Evolutionary conservation across 2,888 invertebrate genomes (phyloP).

Genomic region (Lampropteryx suffumata): DNA sequence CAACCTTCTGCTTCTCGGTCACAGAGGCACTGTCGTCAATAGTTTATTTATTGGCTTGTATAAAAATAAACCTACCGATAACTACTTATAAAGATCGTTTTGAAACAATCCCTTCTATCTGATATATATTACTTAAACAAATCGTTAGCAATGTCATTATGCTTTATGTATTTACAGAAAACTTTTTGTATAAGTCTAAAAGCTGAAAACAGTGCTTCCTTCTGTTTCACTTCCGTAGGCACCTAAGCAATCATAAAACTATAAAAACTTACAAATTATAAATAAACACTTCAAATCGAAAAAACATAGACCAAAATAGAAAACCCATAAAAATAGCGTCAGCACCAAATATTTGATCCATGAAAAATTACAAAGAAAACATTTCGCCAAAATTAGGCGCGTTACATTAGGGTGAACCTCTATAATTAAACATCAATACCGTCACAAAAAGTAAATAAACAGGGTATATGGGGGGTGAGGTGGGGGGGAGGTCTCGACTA

Average conservation of each 20-base stretch:
- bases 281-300: slow-evolving; percentile 17
- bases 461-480: slow-evolving; percentile 75
- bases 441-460: slow-evolving; percentile 83
- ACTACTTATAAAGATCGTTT: no score
- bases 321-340: slow-evolving; percentile 26
- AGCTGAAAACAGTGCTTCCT: neutral
- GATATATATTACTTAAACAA: no score
- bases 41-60: no score
- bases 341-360: slow-evolving; percentile 39
- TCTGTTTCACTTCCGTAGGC: neutral
- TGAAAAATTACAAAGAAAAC: slow-evolving; percentile 70
- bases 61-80: no score
- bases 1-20: no score
- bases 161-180: no score
- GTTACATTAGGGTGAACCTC: slow-evolving; percentile 66
- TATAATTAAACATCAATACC: slow-evolving; percentile 83
- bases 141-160: no score
- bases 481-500: slow-evolving; percentile 81
- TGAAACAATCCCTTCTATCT: no score
- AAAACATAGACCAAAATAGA: slow-evolving; percentile 24
- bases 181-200: no score
- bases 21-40: no score
- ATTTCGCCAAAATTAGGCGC: slow-evolving; percentile 70
- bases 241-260: slow-evolving; percentile 6
- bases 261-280: slow-evolving; percentile 1